phyloP scores from a whole-genome alignment of 1,140 invertebrate species.

The Drosophila tsacasi region DNA sequence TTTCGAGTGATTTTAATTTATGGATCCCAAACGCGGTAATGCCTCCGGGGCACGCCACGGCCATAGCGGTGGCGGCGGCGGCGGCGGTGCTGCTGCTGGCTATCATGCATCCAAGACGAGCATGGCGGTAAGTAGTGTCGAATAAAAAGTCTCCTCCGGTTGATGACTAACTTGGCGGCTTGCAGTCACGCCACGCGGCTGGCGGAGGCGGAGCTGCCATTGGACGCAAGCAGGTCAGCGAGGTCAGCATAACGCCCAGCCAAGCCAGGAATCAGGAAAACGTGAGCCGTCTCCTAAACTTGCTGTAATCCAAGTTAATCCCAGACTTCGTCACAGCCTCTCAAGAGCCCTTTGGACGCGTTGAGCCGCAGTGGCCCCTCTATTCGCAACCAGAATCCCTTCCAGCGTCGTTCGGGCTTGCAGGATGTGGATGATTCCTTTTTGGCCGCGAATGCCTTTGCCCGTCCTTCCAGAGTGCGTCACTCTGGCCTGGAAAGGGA shows the following conservation, averaged over 20 bases:
- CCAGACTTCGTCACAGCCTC: slow-evolving; percentile 36
- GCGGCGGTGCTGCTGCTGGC: slow-evolving; percentile 14
- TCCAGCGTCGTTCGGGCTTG: slow-evolving; percentile 76
- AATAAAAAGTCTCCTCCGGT: background rate
- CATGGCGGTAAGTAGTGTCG: slow-evolving; percentile 62
- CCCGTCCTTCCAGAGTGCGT: slow-evolving; percentile 58
- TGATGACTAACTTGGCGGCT: slow-evolving; percentile 37
- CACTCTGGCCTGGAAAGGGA: slow-evolving; percentile 58
- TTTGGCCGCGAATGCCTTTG: slow-evolving; percentile 68
- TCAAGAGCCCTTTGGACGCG: slow-evolving; percentile 76
- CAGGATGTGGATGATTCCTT: slow-evolving; percentile 80
- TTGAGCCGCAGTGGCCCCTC: slow-evolving; percentile 52
- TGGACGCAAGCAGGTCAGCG: slow-evolving; percentile 61
- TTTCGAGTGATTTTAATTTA: slow-evolving; percentile 59
- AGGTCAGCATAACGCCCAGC: slow-evolving; percentile 77
- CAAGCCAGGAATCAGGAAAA: slow-evolving; percentile 63
- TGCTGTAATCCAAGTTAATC: background rate
- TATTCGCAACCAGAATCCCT: slow-evolving; percentile 54
- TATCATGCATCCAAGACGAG: slow-evolving; percentile 64
- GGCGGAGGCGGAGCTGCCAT: slow-evolving; percentile 6
- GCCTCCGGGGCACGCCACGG: slow-evolving; percentile 55
- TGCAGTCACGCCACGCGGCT: slow-evolving; percentile 55
- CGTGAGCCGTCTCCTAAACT: slow-evolving; percentile 36
- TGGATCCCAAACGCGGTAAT: slow-evolving; percentile 65
- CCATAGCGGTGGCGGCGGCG: slow-evolving; percentile 10